Conservation (phyloP, 2,888 invertebrate species). For the Phengaris alcon region DNA sequence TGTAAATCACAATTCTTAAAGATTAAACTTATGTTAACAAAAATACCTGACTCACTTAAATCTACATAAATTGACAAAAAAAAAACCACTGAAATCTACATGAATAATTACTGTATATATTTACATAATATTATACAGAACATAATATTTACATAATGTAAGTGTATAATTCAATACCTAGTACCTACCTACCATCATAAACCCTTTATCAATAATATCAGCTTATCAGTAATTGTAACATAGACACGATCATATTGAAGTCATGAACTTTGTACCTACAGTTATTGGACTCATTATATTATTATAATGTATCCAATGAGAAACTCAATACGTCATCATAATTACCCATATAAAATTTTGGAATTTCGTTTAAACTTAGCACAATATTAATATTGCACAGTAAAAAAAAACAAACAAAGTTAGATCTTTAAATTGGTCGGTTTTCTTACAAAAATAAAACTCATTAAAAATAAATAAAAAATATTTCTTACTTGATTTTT, state of each 20-base stretch:
- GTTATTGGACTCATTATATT: neutral
- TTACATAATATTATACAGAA: neutral
- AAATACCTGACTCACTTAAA: neutral
- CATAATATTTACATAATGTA: neutral
- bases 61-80: neutral
- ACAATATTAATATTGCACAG: too few relatives aligned
- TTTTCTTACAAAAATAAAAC: too few relatives aligned
- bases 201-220: constrained; percentile 8
- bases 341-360: too few relatives aligned
- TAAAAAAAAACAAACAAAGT: too few relatives aligned
- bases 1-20: neutral
- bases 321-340: neutral
- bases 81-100: neutral
- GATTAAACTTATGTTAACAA: neutral
- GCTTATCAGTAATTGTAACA: neutral
- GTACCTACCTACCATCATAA: neutral
- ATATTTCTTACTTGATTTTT: too few relatives aligned
- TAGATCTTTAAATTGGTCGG: too few relatives aligned
- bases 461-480: too few relatives aligned
- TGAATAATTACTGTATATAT: neutral
- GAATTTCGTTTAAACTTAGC: too few relatives aligned
- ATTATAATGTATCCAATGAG: neutral
- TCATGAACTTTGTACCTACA: constrained; percentile 4
- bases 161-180: neutral
- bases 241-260: constrained; percentile 7